Evolutionary conservation across 2,113 vertebrate genomes (phyloP).

Genomic region (Microcebus jonahi): DNA sequence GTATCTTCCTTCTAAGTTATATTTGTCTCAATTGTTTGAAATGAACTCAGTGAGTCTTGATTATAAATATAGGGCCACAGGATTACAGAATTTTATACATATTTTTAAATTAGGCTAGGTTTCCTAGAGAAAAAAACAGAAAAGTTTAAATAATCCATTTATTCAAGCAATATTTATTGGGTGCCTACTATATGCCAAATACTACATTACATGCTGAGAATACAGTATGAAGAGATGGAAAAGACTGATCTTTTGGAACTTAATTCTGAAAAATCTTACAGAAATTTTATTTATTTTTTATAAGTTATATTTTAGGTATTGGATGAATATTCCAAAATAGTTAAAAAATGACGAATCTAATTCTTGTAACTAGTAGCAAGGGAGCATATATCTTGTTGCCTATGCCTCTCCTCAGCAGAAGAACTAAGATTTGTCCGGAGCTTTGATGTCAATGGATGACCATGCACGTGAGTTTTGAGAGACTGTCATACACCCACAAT

Average conservation of each 20-base stretch:
- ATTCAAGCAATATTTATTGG: background rate
- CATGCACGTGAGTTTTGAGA: background rate
- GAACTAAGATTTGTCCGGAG: background rate
- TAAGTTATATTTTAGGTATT: background rate
- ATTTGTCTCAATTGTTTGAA: background rate
- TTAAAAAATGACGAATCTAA: background rate
- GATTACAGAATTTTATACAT: background rate
- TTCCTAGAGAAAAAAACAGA: background rate
- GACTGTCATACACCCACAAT: background rate
- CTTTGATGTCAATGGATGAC: background rate
- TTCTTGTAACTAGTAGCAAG: background rate
- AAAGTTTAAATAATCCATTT: background rate
- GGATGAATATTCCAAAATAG: background rate
- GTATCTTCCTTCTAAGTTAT: background rate
- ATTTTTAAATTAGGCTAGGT: slow-evolving; percentile 6
- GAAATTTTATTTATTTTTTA: background rate
- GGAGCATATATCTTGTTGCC: background rate
- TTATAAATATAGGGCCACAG: background rate
- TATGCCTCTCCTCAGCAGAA: background rate
- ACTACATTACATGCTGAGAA: background rate
- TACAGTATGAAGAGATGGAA: background rate
- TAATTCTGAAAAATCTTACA: background rate
- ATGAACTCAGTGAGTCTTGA: background rate
- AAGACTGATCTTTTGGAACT: background rate
- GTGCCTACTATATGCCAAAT: background rate